Evolutionary conservation across 1,140 invertebrate genomes (phyloP).

Genomic region (Leptinotarsa defecta): DNA sequence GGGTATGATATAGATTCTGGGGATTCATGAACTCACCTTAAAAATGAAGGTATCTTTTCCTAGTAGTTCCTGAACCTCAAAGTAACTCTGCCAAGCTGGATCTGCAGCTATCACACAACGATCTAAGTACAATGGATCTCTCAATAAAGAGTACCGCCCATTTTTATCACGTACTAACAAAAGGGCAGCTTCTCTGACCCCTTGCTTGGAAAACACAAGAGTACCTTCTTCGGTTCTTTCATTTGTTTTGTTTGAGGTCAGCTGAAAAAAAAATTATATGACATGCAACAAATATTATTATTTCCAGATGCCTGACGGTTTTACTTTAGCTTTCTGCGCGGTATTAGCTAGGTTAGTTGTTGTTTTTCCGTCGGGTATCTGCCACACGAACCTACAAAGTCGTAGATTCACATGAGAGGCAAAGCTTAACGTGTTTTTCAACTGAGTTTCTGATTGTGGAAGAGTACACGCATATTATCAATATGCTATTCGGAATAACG

Average conservation of each 20-base stretch:
- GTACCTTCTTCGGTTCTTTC: slow-evolving; percentile 54
- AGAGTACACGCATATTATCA: too few species aligned
- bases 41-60: slow-evolving; percentile 93
- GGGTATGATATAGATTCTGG: too few species aligned
- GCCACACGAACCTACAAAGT: too few species aligned
- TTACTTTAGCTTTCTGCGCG: too few species aligned
- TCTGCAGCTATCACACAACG: slow-evolving; percentile 86
- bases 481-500: too few species aligned
- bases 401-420: too few species aligned
- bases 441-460: too few species aligned
- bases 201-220: slow-evolving; percentile 66
- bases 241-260: slow-evolving; percentile 32
- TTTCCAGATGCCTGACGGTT: too few species aligned
- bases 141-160: slow-evolving; percentile 80
- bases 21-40: slow-evolving; percentile 68
- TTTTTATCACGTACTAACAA: slow-evolving; percentile 89
- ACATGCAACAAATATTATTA: too few species aligned
- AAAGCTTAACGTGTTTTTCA: too few species aligned
- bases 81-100: slow-evolving; percentile 88
- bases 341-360: too few species aligned
- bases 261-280: slow-evolving; percentile 21
- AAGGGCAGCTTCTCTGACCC: slow-evolving; percentile 84
- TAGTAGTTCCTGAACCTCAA: slow-evolving; percentile 91
- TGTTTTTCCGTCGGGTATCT: too few species aligned
- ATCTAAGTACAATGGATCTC: slow-evolving; percentile 88